phyloP scores from a whole-genome alignment of 2,888 invertebrate species.

The Melanotus villosus region DNA sequence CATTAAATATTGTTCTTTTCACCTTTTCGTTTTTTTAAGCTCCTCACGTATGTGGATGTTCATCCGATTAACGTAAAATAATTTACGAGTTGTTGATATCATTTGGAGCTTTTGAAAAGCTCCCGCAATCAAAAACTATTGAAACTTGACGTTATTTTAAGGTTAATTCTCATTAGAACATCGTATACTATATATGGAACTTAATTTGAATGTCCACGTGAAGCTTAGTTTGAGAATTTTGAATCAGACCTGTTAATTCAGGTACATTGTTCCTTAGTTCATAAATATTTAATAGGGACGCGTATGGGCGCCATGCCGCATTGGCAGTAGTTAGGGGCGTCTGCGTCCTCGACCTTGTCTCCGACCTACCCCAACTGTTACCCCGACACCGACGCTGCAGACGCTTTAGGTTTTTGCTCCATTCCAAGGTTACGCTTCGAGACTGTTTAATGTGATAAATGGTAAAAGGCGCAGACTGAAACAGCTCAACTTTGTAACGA shows the following conservation, averaged over 20 bases:
- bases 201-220: background rate
- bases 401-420: conserved; percentile 40
- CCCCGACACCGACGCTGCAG: conserved; percentile 43
- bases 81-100: too few relatives aligned
- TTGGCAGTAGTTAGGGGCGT: conserved; percentile 47
- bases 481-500: conserved; percentile 12
- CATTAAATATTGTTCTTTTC: background rate
- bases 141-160: too few relatives aligned
- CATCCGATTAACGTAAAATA: too few relatives aligned
- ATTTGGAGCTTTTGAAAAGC: too few relatives aligned
- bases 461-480: conserved; percentile 30
- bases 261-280: conserved; percentile 26
- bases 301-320: conserved; percentile 33
- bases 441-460: conserved; percentile 38
- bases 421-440: conserved; percentile 38
- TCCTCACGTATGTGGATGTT: too few relatives aligned
- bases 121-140: too few relatives aligned
- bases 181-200: too few relatives aligned
- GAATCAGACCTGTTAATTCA: conserved; percentile 13
- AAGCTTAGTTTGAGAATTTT: too few relatives aligned
- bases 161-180: too few relatives aligned
- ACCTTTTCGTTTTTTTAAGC: too few relatives aligned
- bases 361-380: conserved; percentile 56
- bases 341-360: conserved; percentile 57
- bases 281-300: conserved; percentile 32